These are phyloP conservation scores for Drosophila meridiana DNA, from an alignment of 2,888 invertebrate species.

Conservation along the genomic window DNA sequence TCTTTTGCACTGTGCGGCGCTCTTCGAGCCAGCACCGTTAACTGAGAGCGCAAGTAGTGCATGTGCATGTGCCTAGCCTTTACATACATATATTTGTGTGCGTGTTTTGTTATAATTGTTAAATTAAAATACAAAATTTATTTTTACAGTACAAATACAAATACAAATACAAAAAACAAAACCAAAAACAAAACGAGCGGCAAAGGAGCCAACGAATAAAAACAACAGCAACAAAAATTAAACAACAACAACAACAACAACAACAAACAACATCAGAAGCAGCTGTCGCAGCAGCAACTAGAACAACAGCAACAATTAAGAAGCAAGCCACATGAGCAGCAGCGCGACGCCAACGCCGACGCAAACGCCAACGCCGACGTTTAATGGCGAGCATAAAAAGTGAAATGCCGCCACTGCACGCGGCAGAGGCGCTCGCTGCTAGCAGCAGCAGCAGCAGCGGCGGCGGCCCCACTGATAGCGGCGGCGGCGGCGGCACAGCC, in stretches of 20 bases:
- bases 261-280: constrained; percentile 28
- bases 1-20: not conserved
- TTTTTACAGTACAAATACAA: constrained; percentile 69
- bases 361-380: constrained; percentile 49
- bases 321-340: constrained; percentile 67
- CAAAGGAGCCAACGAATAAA: constrained; percentile 41
- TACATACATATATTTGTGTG: not conserved
- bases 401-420: constrained; percentile 84
- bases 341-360: constrained; percentile 38
- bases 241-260: not conserved
- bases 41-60: constrained; percentile 12
- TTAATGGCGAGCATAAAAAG: constrained; percentile 80
- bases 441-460: constrained; percentile 49
- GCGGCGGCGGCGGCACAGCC: constrained; percentile 45
- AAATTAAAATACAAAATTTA: constrained; percentile 28
- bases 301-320: constrained; percentile 11
- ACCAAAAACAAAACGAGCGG: constrained; percentile 33
- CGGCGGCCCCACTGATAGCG: constrained; percentile 50
- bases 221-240: constrained; percentile 7
- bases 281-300: constrained; percentile 21
- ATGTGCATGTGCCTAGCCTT: constrained; percentile 4
- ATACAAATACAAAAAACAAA: constrained; percentile 30
- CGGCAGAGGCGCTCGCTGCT: constrained; percentile 77
- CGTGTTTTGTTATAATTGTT: constrained; percentile 9
- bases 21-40: constrained; percentile 28